phyloP scores from a whole-genome alignment of 1,140 invertebrate species.

The Triops cancriformis region DNA sequence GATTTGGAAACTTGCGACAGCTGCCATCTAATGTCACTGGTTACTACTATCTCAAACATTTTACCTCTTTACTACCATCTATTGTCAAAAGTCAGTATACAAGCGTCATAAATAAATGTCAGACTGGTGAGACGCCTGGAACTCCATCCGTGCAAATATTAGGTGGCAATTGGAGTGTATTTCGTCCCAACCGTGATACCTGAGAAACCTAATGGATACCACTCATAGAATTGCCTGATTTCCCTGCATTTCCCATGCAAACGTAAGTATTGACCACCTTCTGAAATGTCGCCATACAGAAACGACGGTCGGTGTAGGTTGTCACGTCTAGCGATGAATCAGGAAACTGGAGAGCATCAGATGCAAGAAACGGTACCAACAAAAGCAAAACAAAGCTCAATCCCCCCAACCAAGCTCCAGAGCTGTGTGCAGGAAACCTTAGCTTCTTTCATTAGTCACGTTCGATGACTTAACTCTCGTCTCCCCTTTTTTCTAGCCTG shows the following conservation, averaged over 20 bases:
- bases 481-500: neutral
- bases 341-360: neutral
- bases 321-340: neutral
- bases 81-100: neutral
- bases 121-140: neutral
- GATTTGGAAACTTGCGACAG: neutral
- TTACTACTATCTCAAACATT: neutral
- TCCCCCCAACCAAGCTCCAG: neutral
- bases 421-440: neutral
- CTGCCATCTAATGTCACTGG: neutral
- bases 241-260: neutral
- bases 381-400: neutral
- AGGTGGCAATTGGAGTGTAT: neutral
- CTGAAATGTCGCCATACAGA: neutral
- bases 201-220: neutral
- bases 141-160: neutral
- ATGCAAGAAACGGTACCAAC: neutral
- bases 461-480: neutral
- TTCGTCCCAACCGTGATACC: neutral
- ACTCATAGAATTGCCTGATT: neutral
- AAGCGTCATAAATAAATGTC: constrained; percentile 10
- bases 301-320: neutral
- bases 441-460: neutral
- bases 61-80: neutral
- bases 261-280: neutral